Percentiles rank a stretch among this genome's conserved stretches.
Conservation (phyloP, 2,113 vertebrate species). For the Mobula birostris region DNA sequence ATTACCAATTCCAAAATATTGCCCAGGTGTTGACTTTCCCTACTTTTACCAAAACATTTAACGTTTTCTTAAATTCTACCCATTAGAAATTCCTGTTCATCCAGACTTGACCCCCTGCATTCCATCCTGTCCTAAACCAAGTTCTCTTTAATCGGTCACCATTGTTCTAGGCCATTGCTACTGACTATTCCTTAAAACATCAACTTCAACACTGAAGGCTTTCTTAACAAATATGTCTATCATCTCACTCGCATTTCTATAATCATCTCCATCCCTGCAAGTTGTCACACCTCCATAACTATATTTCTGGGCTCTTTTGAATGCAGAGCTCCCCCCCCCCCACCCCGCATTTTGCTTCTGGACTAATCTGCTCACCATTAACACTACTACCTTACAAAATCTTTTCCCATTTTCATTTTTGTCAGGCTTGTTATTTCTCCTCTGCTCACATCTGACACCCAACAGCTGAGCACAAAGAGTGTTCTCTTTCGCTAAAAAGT, state of each 20-base stretch:
- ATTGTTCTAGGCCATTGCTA: background rate
- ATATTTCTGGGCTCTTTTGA: background rate
- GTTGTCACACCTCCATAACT: background rate
- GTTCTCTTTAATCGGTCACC: background rate
- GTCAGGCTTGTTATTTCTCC: background rate
- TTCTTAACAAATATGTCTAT: background rate
- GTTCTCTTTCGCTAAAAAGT: background rate
- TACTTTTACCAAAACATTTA: background rate
- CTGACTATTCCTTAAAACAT: background rate
- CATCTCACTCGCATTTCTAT: background rate
- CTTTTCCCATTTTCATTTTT: background rate
- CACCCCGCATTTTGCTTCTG: background rate
- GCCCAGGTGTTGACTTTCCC: background rate
- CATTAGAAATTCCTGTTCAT: background rate
- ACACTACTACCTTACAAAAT: background rate
- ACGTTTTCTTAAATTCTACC: background rate
- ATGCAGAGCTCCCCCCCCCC: too few relatives aligned
- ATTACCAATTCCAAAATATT: background rate
- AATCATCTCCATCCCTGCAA: background rate
- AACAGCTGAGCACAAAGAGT: too few relatives aligned
- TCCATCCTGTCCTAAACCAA: background rate
- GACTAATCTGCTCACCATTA: background rate
- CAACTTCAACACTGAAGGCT: background rate
- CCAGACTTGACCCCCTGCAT: background rate
- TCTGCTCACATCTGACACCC: background rate